Conservation (phyloP, 2,113 vertebrate species). For the Tauraco erythrolophus region DNA sequence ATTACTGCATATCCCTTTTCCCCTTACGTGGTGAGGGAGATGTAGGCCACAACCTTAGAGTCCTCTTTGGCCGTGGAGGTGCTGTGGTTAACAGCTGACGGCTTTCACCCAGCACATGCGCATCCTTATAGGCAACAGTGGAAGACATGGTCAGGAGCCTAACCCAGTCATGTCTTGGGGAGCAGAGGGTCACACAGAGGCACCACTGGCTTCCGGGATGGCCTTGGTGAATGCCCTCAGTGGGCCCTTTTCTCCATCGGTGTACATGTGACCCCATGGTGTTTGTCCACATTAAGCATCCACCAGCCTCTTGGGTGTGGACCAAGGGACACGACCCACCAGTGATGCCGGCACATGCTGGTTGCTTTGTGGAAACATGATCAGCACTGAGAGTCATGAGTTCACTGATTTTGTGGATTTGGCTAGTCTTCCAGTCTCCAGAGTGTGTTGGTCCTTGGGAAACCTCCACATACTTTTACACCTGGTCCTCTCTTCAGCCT, state of each 20-base stretch:
- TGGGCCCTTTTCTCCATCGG: background rate
- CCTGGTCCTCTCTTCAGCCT: background rate
- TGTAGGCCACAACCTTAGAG: background rate
- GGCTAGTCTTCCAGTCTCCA: background rate
- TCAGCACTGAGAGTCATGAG: background rate
- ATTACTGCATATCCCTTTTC: background rate
- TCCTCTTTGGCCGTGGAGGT: background rate
- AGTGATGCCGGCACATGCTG: background rate
- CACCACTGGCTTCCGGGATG: background rate
- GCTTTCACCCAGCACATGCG: background rate
- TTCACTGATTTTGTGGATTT: background rate
- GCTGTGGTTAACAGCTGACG: background rate
- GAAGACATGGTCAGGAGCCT: background rate
- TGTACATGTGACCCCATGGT: background rate
- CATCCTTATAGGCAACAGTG: background rate
- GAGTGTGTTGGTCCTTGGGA: background rate
- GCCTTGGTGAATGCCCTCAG: background rate
- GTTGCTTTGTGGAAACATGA: background rate
- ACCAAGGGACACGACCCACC: background rate
- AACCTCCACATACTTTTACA: background rate
- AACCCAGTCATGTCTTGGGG: accelerated
- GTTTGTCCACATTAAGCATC: accelerated
- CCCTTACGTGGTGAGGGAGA: background rate
- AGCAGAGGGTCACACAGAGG: background rate
- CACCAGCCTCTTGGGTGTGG: background rate